Percentiles rank a stretch among this genome's conserved stretches.
These are phyloP conservation scores for Atta cephalotes DNA, from an alignment of 1,140 invertebrate species.

Conservation along the genomic window DNA sequence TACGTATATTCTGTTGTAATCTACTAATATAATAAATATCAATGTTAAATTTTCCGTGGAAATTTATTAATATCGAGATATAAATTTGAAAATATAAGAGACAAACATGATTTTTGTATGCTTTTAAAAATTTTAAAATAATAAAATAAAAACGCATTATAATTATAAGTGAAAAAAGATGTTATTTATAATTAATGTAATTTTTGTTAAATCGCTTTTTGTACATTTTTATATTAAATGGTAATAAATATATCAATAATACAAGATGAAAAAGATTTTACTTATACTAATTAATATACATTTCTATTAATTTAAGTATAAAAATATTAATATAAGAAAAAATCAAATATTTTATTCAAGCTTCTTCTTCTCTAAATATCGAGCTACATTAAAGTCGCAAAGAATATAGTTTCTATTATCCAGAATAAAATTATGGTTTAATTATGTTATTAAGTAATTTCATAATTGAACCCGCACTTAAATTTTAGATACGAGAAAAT, in stretches of 20 bases:
- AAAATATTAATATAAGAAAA: not conserved
- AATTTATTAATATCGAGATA: not conserved
- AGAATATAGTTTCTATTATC: constrained; percentile 33
- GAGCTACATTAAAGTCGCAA: constrained; percentile 1
- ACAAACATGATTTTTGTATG: not conserved
- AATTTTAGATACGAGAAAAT: constrained; percentile 31
- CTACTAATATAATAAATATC: not conserved
- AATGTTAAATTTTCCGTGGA: not conserved
- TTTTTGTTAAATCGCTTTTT: not conserved
- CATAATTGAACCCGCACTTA: constrained; percentile 12
- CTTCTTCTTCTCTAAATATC: not conserved
- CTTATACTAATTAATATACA: not conserved
- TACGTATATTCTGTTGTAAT: not conserved
- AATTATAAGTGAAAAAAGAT: not conserved
- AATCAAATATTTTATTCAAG: constrained; percentile 5
- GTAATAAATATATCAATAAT: not conserved
- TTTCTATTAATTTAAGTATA: not conserved
- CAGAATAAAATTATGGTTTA: constrained; percentile 21
- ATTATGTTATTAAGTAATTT: constrained; percentile 36
- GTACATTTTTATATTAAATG: not conserved
- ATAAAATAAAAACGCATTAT: too few species aligned
- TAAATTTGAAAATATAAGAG: not conserved
- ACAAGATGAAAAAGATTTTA: not conserved
- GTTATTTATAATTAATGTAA: not conserved
- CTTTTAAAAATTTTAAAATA: too few species aligned